A percentile compares a stretch with the other conserved stretches of the same genome.
Conservation (phyloP, 2,888 invertebrate species). For the Athrips mouffetella region DNA sequence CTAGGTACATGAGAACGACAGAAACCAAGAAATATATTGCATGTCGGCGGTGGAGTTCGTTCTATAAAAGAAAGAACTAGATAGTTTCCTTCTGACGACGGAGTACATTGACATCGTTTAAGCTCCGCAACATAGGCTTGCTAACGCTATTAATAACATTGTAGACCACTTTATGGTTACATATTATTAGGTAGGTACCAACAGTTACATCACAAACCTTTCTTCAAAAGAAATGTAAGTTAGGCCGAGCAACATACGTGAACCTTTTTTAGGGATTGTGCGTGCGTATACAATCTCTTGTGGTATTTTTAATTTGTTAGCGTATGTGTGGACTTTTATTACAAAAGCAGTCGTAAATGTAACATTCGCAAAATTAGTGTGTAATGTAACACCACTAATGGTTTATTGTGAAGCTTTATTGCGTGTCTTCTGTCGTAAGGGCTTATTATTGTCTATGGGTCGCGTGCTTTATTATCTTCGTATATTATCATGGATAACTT, state of each 20-base stretch:
- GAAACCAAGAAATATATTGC: too few species aligned
- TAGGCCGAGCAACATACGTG: neutral
- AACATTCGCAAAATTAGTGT: slow-evolving; percentile 21
- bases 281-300: slow-evolving; percentile 39
- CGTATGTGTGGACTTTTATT: slow-evolving; percentile 29
- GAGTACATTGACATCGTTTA: too few species aligned
- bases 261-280: slow-evolving; percentile 37
- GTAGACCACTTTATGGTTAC: too few species aligned
- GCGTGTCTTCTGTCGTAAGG: neutral
- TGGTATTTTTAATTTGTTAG: slow-evolving; percentile 51
- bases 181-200: too few species aligned
- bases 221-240: slow-evolving; percentile 2
- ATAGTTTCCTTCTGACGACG: too few species aligned
- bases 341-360: slow-evolving; percentile 17
- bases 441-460: neutral
- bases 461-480: too few species aligned
- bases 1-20: too few species aligned
- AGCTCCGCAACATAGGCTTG: too few species aligned
- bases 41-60: too few species aligned
- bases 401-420: slow-evolving; percentile 12
- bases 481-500: too few species aligned
- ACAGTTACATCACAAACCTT: slow-evolving; percentile 2
- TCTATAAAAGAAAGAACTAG: too few species aligned
- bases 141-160: too few species aligned
- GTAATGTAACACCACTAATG: slow-evolving; percentile 9